Conservation (phyloP, 2,113 vertebrate species). For the Aptenodytes patagonicus region DNA sequence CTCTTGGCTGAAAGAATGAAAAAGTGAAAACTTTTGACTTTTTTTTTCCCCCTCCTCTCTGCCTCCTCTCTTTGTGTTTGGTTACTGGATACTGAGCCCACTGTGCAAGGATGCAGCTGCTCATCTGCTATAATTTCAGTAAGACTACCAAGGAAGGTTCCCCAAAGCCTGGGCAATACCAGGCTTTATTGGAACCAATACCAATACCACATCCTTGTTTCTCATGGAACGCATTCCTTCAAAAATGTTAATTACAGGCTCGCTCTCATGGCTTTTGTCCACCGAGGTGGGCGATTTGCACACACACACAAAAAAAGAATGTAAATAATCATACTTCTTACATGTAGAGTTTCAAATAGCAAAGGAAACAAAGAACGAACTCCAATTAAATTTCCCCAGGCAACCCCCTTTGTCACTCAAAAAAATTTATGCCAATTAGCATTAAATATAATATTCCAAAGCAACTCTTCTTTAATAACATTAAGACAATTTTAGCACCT, state of each 20-base stretch:
- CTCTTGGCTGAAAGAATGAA: not conserved
- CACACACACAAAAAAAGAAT: not conserved
- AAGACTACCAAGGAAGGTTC: not conserved
- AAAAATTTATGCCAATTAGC: not conserved
- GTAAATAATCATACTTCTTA: not conserved
- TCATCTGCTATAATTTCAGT: not conserved
- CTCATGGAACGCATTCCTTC: not conserved
- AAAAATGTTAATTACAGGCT: not conserved
- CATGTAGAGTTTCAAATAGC: not conserved
- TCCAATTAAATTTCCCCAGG: not conserved
- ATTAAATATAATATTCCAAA: not conserved
- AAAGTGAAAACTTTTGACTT: not conserved
- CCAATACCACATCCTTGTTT: not conserved
- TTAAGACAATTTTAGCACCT: not conserved
- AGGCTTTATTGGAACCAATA: no score
- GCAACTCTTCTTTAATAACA: not conserved
- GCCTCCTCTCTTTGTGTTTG: not conserved
- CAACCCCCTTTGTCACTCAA: not conserved
- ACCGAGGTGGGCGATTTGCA: not conserved
- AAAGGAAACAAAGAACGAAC: not conserved
- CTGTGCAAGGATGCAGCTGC: not conserved
- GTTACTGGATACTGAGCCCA: rapidly evolving
- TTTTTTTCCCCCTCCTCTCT: not conserved
- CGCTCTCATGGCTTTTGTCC: rapidly evolving
- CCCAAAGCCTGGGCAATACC: not conserved